These are phyloP conservation scores for Agapornis canus DNA, from an alignment of 2,797 vertebrate species.

Conservation along the genomic window DNA sequence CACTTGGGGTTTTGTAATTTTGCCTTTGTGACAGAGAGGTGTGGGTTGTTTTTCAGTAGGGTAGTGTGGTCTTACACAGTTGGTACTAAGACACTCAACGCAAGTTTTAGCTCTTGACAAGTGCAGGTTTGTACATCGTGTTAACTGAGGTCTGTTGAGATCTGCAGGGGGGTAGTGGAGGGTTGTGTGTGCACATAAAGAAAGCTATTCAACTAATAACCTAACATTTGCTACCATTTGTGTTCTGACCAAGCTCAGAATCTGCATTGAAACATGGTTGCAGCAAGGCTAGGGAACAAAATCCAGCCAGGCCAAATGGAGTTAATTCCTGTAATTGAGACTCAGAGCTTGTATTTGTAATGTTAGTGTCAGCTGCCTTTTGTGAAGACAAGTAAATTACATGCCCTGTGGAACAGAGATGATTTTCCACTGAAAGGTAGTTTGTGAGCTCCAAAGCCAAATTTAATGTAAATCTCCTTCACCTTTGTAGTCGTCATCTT, in stretches of 20 bases:
- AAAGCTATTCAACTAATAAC: background rate
- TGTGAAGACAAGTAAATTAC: conserved; percentile 31
- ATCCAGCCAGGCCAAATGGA: background rate
- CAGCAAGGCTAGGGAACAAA: background rate
- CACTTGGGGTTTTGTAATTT: background rate
- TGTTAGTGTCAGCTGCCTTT: conserved; percentile 14
- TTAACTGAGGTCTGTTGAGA: background rate
- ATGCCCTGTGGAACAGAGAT: background rate
- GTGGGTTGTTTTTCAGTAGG: background rate
- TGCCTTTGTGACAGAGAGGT: background rate
- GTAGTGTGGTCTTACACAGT: background rate
- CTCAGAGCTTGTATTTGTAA: background rate
- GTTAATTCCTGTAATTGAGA: conserved; percentile 28
- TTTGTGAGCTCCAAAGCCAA: background rate
- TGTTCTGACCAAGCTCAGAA: background rate
- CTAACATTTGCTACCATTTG: background rate
- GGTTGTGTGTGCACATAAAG: background rate
- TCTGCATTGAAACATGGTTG: background rate
- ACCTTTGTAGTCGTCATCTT: conserved; percentile 13
- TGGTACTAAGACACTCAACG: background rate
- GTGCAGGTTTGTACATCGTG: background rate
- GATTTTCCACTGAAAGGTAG: conserved; percentile 19
- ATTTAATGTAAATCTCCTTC: background rate
- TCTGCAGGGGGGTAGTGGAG: background rate
- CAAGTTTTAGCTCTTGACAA: background rate